These are phyloP conservation scores for Drosophila flavopinicola DNA, from an alignment of 2,888 invertebrate species.

Conservation along the genomic window DNA sequence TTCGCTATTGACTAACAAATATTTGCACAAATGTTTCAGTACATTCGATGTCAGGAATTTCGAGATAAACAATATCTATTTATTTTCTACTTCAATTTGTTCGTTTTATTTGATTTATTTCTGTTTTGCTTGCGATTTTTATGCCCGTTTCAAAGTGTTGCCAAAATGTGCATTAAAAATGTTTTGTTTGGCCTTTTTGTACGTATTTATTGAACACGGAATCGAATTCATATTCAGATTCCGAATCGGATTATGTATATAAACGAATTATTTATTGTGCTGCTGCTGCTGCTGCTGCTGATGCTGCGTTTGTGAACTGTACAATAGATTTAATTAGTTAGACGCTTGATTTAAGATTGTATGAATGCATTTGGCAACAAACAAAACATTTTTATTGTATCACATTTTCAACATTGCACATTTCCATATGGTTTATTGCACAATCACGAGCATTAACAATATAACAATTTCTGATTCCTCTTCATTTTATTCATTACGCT, in stretches of 20 bases:
- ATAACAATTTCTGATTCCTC: conserved; percentile 2
- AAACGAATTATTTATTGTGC: conserved; percentile 68
- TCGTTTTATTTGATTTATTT: conserved; percentile 30
- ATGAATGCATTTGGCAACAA: conserved; percentile 57
- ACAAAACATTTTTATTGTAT: conserved; percentile 73
- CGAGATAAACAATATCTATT: conserved; percentile 24
- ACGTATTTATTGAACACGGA: conserved; percentile 47
- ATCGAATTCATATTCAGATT: conserved; percentile 11
- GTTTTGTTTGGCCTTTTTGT: conserved; percentile 64
- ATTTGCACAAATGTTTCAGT: conserved; percentile 78
- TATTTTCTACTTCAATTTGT: conserved; percentile 37
- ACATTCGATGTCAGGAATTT: conserved; percentile 50
- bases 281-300: conserved; percentile 58
- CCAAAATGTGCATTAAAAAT: conserved; percentile 67
- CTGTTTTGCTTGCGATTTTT: conserved; percentile 49
- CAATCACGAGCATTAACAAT: not conserved
- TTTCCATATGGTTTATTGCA: conserved; percentile 10
- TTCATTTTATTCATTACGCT: not conserved
- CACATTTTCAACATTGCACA: conserved; percentile 37
- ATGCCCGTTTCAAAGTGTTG: conserved; percentile 77
- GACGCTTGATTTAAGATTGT: conserved; percentile 58
- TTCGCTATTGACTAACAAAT: conserved; percentile 59
- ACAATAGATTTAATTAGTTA: conserved; percentile 61
- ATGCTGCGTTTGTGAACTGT: conserved; percentile 57
- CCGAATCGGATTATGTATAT: conserved; percentile 1